Base-by-base conservation (phyloP, 2,888 invertebrate species). In the Eretmocerus hayati region DNA sequence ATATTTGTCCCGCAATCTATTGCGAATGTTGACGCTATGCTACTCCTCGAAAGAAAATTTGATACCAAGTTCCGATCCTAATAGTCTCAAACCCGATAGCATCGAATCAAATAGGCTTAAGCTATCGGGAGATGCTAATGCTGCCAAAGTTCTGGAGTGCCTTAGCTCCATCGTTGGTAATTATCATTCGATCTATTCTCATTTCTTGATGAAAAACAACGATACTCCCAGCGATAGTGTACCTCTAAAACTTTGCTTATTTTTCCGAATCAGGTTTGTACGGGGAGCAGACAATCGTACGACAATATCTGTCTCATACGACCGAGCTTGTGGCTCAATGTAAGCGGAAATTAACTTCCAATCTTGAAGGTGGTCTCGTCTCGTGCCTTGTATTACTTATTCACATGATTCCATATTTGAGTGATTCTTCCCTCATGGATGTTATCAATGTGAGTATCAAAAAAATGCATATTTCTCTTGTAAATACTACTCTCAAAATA, bases 21-120 rank as follows among this genome's bases (percentile, higher is more conserved):
- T 97, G 11, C 83, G 94, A 63, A 94, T 97, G 90, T 74, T 97
- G 44, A 90, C 93, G 0, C 73, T 96, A 3, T 97, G 96, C 71
- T 97, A 94, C 67, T 84, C 90, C 19, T 91, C 89, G 0, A 83
- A 81, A 62, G 88, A 89, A 55, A 88, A 87, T 67, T 73, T 89
- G 22, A 71, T 77, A 35, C 74, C 77, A 1, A 41, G 23, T n/a
- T 43, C 52, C n/a, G 51, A 52, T 2, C 43, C 6, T n/a, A 33
- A 2, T n/a, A 18, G 16, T 19, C 49, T 1, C 41, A 61, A 15
- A 75, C 56, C 75, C 72, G 56, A 77, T 78, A 53, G 81, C 80
- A 62, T 77, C 76, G 56, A 80, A 81, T 61, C 81, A 81, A 16
- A 83, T 6, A 81, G 81, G 58, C 80, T 81, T 37, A 76, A 76